phyloP scores from a whole-genome alignment of 1,140 invertebrate genomes.

The Drosophila oshimai region DNA sequence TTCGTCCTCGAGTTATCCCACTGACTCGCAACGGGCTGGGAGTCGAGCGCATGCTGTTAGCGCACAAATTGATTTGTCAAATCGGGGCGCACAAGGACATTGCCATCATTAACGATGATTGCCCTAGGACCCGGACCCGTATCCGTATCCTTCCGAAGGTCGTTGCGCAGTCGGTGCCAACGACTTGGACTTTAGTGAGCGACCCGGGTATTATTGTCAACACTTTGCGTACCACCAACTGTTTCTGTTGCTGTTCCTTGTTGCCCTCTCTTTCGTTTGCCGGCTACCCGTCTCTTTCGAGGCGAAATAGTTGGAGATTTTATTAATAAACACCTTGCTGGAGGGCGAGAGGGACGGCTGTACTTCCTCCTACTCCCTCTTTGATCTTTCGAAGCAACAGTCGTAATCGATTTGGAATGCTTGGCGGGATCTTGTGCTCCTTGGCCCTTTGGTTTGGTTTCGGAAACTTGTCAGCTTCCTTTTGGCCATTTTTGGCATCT shows the following conservation, averaged over 20 bases:
- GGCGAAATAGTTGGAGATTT: slow-evolving; percentile 51
- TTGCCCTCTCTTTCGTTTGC: not conserved
- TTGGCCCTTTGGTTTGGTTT: slow-evolving; percentile 27
- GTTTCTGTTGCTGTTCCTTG: slow-evolving; percentile 51
- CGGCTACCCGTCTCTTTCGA: slow-evolving; percentile 1
- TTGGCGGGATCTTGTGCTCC: slow-evolving; percentile 65
- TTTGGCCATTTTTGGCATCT: slow-evolving; percentile 75
- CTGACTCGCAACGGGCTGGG: slow-evolving; percentile 29
- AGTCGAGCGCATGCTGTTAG: slow-evolving; percentile 68
- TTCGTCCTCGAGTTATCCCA: slow-evolving; percentile 44
- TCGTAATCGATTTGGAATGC: slow-evolving; percentile 79
- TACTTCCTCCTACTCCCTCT: slow-evolving; percentile 19
- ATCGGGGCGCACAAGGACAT: slow-evolving; percentile 72
- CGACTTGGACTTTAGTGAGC: slow-evolving; percentile 24
- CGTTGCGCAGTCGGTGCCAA: slow-evolving; percentile 68
- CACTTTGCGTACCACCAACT: slow-evolving; percentile 75
- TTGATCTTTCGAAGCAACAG: slow-evolving; percentile 59
- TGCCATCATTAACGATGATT: slow-evolving; percentile 80
- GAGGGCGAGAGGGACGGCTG: not conserved
- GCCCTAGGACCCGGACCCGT: slow-evolving; percentile 20
- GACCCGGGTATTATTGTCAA: too few species aligned
- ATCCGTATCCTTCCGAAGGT: slow-evolving; percentile 45
- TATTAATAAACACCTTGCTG: slow-evolving; percentile 63
- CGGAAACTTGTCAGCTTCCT: slow-evolving; percentile 73
- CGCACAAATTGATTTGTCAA: slow-evolving; percentile 78